Base-by-base conservation (phyloP, 2,797 vertebrate genomes). In the Pitangus sulphuratus region DNA sequence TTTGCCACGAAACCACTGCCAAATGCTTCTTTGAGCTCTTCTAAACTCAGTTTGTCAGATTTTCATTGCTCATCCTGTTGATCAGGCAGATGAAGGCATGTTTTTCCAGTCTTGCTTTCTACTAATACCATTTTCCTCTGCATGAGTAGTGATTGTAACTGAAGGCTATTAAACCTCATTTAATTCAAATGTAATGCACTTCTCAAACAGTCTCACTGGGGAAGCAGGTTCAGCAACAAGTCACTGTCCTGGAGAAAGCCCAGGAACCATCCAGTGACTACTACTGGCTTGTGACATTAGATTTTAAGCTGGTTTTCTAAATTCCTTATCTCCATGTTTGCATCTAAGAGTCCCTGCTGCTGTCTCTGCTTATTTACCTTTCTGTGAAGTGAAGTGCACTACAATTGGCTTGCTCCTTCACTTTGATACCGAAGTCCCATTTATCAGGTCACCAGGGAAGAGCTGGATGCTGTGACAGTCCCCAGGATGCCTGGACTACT, bases 131-230 rank as follows among this genome's bases (percentile, higher is more conserved):
- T 69, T 62, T 42, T 68, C 64, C 66, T 92, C 57, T 2, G 4
- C 66, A 78, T 84, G 82, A 75, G 40, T 75, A 79, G 45, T 82
- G 82, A 84, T 84, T 79, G 33, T 48, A 79, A 85, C 71, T 79
- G 92, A 82, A 91, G 68, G 87, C 78, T 89, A 87, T 60, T 87
- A 72, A 82, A 71, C 45, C n/a, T 87, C 53, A 44, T 87, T 68
- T 91, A 71, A 78, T 82, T 75, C 78, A 75, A 56, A 82, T 51
- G 66, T 17, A 48, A 80, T 10, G 22, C 24, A 12, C n/a, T 30
- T 84, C 85, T 87, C 61, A 31, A 71, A 56, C 0, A 1, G 25
- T 60, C 44, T 45, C 1, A 1, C 78, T 76, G 62, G 33, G 21
- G 28, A 87, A 75, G 66, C 45, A 76, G 53, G 54, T 58, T 89